Evolutionary conservation across 2,113 vertebrate genomes (phyloP).

Genomic region (Stigmatopora nigra): DNA sequence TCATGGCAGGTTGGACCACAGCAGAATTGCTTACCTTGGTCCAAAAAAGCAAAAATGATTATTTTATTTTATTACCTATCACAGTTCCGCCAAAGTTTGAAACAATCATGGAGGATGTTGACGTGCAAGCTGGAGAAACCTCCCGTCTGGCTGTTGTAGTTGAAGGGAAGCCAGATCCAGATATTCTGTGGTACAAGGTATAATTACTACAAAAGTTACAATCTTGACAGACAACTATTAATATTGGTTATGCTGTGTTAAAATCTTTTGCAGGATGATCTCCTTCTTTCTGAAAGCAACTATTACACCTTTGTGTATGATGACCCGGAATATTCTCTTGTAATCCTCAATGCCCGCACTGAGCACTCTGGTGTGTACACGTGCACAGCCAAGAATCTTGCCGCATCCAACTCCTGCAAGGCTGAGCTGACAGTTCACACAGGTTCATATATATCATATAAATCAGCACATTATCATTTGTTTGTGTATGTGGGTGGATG

Average conservation of each 20-base stretch:
- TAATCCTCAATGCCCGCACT: conserved; percentile 74
- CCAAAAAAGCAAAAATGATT: neutral
- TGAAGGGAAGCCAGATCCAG: conserved; percentile 85
- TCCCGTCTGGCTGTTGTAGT: conserved; percentile 81
- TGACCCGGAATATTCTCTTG: conserved; percentile 84
- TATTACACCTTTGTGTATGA: conserved; percentile 89
- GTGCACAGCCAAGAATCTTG: conserved; percentile 83
- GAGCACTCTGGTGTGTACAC: conserved; percentile 85
- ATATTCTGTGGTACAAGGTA: conserved; percentile 92
- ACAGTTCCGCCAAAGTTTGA: conserved; percentile 87
- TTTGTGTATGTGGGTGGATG: too few relatives aligned
- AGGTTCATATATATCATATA: conserved; percentile 61
- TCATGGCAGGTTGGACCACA: conserved; percentile 74
- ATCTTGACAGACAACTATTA: neutral
- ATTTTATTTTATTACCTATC: conserved; percentile 36
- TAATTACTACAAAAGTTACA: conserved; percentile 8
- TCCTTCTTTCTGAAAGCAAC: conserved; percentile 79
- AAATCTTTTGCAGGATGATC: conserved; percentile 73
- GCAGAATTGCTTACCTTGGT: neutral
- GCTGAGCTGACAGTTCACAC: conserved; percentile 80
- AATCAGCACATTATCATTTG: too few relatives aligned
- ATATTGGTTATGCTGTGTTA: neutral
- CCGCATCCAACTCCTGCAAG: conserved; percentile 86
- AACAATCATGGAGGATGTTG: conserved; percentile 94
- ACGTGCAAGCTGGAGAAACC: conserved; percentile 78